These are phyloP conservation scores for Pyrrhopygopsis socrates DNA, from an alignment of 2,888 invertebrate species.

Conservation along the genomic window DNA sequence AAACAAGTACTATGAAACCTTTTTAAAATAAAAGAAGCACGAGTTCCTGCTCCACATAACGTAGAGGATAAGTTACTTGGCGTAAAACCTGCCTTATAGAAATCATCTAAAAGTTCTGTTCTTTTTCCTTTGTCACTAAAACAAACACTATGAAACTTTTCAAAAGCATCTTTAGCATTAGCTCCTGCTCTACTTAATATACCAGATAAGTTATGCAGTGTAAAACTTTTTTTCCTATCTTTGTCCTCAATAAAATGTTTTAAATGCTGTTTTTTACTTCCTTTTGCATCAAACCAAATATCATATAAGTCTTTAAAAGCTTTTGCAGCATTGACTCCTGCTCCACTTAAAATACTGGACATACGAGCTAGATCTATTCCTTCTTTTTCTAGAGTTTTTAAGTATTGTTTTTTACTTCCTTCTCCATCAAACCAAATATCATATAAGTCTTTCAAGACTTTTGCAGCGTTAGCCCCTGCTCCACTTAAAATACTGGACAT, in stretches of 20 bases:
- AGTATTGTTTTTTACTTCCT: constrained; percentile 79
- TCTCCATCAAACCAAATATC: constrained; percentile 85
- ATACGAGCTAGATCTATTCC: constrained; percentile 73
- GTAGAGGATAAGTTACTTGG: constrained; percentile 85
- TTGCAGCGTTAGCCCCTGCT: constrained; percentile 84
- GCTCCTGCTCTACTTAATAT: constrained; percentile 80
- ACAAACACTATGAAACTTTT: constrained; percentile 82
- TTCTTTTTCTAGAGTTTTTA: constrained; percentile 69
- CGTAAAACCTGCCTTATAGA: constrained; percentile 79
- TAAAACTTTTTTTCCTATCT: constrained; percentile 79
- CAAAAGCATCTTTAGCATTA: constrained; percentile 85
- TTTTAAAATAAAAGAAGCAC: constrained; percentile 77
- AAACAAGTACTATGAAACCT: constrained; percentile 83
- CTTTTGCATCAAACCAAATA: constrained; percentile 85
- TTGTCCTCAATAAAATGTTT: constrained; percentile 67
- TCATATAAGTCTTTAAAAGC: constrained; percentile 86
- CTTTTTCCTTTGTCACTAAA: constrained; percentile 85
- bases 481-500: constrained; percentile 85
- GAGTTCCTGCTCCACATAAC: constrained; percentile 85
- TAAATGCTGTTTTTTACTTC: constrained; percentile 81
- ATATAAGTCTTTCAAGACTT: constrained; percentile 86
- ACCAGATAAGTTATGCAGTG: constrained; percentile 77
- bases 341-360: constrained; percentile 85
- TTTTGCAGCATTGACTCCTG: constrained; percentile 83
- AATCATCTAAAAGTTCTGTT: constrained; percentile 84